A percentile compares a stretch with the other conserved stretches of the same genome.
Conservation (phyloP, 2,888 invertebrate genomes). For the Leucophenga maculata region DNA sequence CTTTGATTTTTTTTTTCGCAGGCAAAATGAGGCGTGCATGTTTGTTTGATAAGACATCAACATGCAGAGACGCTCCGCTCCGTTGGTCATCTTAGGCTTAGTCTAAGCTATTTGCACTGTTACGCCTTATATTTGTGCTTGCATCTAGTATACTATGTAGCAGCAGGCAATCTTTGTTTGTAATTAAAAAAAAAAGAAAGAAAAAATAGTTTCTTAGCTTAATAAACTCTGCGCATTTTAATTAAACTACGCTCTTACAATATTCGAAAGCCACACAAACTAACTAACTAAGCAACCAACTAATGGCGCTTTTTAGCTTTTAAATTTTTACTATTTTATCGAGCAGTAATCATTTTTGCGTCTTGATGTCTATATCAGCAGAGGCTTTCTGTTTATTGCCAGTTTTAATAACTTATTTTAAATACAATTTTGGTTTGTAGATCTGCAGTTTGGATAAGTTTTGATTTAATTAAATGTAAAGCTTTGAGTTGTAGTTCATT, state of each 20-base stretch:
- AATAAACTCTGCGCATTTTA: not conserved
- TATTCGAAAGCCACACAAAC: not conserved
- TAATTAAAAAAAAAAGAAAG: not conserved
- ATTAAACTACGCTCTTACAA: not conserved
- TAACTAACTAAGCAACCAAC: not conserved
- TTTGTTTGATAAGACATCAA: constrained; percentile 38
- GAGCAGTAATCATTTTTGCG: not conserved
- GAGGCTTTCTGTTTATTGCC: not conserved
- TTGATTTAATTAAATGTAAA: no score
- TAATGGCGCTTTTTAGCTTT: not conserved
- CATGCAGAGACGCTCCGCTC: not conserved
- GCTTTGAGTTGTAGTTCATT: no score
- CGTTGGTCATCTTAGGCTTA: constrained; percentile 6
- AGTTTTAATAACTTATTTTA: constrained; percentile 6
- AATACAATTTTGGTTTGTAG: not conserved
- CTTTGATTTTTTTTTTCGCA: constrained; percentile 8
- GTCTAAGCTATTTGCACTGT: constrained; percentile 2
- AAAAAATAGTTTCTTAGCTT: not conserved
- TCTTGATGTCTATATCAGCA: not conserved
- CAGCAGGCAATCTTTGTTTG: not conserved
- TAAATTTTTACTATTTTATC: not conserved
- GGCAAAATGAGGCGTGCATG: constrained; percentile 39
- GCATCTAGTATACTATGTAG: not conserved
- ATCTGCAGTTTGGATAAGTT: not conserved
- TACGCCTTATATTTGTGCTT: not conserved